Conservation (phyloP, 1,140 invertebrate species). For the Sminthurides bifidus region DNA sequence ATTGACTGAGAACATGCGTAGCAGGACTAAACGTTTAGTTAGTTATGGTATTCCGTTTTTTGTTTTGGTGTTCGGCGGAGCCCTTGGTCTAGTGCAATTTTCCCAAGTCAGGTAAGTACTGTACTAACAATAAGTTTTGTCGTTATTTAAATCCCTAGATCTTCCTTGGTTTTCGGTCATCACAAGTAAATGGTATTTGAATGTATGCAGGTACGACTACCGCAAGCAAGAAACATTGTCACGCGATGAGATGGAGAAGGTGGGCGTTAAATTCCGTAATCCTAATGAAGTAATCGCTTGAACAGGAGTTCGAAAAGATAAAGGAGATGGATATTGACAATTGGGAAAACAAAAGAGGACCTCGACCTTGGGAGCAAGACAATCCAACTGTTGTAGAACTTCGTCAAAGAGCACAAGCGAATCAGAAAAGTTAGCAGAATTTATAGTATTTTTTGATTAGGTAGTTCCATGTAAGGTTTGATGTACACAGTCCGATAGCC, state of each 20-base stretch:
- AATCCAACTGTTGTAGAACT: slow-evolving; percentile 13
- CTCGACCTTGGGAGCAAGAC: slow-evolving; percentile 62
- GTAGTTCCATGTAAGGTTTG: not conserved
- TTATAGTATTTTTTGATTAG: not conserved
- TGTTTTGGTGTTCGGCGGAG: slow-evolving; percentile 34
- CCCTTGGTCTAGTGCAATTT: slow-evolving; percentile 34
- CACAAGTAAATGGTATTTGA: not conserved
- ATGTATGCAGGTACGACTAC: slow-evolving; percentile 50
- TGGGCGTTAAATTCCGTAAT: slow-evolving; percentile 53
- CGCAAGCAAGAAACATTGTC: slow-evolving; percentile 46
- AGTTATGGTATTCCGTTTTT: slow-evolving; percentile 30
- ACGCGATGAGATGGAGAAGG: slow-evolving; percentile 46
- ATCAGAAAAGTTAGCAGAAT: not conserved
- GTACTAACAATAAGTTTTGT: slow-evolving; percentile 1
- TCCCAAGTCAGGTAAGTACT: slow-evolving; percentile 26
- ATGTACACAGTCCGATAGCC: no score
- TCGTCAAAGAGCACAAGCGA: not conserved
- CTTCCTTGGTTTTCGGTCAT: not conserved
- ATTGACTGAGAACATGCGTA: no score
- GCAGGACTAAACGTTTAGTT: no score
- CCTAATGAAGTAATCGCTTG: slow-evolving; percentile 52
- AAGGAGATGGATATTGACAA: slow-evolving; percentile 58
- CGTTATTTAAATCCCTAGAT: not conserved
- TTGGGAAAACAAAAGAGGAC: slow-evolving; percentile 66
- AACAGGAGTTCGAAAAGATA: slow-evolving; percentile 58